These are phyloP conservation scores for Cyanoramphus novaezelandiae DNA, from an alignment of 2,113 vertebrate genomes.

Conservation along the genomic window DNA sequence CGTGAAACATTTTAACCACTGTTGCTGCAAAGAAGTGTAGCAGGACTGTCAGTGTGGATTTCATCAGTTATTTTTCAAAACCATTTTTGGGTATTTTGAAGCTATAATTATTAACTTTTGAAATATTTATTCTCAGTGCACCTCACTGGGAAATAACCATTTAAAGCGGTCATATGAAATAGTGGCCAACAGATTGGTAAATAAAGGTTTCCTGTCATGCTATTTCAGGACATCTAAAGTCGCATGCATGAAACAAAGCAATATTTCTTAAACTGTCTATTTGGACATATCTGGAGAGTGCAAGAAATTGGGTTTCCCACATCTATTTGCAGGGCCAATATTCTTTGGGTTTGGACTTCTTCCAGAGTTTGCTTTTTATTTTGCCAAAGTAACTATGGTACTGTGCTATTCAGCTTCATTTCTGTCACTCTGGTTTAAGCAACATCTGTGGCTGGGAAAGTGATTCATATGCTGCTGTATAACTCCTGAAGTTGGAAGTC, in stretches of 20 bases:
- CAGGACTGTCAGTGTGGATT: neutral
- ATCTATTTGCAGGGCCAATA: constrained; percentile 7
- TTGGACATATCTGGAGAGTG: neutral
- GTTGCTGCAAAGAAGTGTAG: neutral
- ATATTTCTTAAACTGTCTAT: constrained; percentile 22
- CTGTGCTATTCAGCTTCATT: neutral
- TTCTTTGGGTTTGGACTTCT: neutral
- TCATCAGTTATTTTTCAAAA: neutral
- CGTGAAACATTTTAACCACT: constrained; percentile 4
- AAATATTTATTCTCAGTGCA: neutral
- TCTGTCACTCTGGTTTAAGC: neutral
- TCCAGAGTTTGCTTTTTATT: neutral
- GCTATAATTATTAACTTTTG: neutral
- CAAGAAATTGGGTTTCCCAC: neutral
- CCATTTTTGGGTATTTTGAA: neutral
- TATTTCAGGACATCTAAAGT: constrained; percentile 7
- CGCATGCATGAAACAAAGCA: neutral
- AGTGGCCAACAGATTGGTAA: neutral
- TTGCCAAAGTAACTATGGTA: neutral
- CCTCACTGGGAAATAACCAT: constrained; percentile 6
- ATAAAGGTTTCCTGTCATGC: neutral
- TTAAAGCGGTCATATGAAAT: neutral
- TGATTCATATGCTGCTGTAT: neutral
- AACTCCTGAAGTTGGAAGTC: neutral
- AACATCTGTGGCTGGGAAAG: neutral